Percentiles rank a stretch among this genome's conserved stretches.
Conservation (phyloP, 2,888 invertebrate genomes). For the Drosophila anomalata region DNA sequence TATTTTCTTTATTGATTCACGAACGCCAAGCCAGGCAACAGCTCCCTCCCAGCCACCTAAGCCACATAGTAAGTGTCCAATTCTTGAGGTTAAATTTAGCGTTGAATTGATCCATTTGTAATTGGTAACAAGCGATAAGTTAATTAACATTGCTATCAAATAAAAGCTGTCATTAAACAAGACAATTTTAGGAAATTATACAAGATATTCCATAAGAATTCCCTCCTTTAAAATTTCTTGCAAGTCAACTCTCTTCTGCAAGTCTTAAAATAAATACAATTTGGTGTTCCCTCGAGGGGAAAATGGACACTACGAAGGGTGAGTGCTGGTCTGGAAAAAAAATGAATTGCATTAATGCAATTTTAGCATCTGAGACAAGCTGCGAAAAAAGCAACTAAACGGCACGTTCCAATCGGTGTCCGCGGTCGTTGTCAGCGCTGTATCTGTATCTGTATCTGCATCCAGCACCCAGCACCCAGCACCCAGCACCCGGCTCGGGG, state of each 20-base stretch:
- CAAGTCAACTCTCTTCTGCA: conserved; percentile 6
- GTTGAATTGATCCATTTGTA: conserved; percentile 8
- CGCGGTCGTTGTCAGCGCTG: conserved; percentile 44
- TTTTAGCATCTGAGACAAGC: conserved; percentile 57
- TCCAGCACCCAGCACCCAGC: not conserved
- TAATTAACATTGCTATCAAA: conserved; percentile 37
- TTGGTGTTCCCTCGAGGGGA: conserved; percentile 56
- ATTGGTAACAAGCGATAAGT: conserved; percentile 45
- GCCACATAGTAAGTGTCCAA: not conserved
- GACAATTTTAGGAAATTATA: no score
- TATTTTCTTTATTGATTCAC: conserved; percentile 59
- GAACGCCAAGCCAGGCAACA: conserved; percentile 30
- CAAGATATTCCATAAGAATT: no score
- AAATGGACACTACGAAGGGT: conserved; percentile 23
- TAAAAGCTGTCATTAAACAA: no score
- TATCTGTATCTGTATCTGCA: conserved; percentile 24
- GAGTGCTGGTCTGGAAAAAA: conserved; percentile 11
- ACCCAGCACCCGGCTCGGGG: conserved; percentile 15
- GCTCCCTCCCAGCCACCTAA: conserved; percentile 1
- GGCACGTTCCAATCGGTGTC: conserved; percentile 58
- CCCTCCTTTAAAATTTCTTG: not conserved
- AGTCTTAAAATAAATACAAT: conserved; percentile 39
- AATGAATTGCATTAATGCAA: conserved; percentile 68
- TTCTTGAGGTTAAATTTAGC: conserved; percentile 31
- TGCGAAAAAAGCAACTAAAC: conserved; percentile 24